Percentiles rank a stretch among this genome's conserved stretches.
These are phyloP conservation scores for Oplegnathus fasciatus DNA, from an alignment of 2,113 vertebrate genomes.

Conservation along the genomic window DNA sequence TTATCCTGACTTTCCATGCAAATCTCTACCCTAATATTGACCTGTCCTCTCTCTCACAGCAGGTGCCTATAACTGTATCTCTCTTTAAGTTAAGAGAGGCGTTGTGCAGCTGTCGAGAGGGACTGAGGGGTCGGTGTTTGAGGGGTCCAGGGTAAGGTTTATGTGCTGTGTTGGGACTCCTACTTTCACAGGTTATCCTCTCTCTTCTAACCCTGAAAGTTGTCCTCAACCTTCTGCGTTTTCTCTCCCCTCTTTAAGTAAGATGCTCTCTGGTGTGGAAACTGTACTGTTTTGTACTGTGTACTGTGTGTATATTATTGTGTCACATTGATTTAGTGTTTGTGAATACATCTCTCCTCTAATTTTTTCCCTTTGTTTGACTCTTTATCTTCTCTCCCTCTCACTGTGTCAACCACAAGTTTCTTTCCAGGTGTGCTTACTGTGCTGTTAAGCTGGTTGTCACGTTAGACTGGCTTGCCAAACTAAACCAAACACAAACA, in stretches of 20 bases:
- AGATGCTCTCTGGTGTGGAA: conserved; percentile 74
- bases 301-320: conserved; percentile 78
- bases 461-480: conserved; percentile 82
- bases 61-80: conserved; percentile 97
- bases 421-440: conserved; percentile 96
- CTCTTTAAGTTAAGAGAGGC: conserved; percentile 94
- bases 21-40: conserved; percentile 78
- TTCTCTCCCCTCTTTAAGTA: conserved; percentile 71
- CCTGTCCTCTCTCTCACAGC: conserved; percentile 96
- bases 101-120: conserved; percentile 80
- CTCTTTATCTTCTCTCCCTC: conserved; percentile 86
- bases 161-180: conserved; percentile 92
- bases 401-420: conserved; percentile 92
- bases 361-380: conserved; percentile 82
- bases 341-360: conserved; percentile 84
- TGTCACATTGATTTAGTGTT: conserved; percentile 83
- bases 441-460: conserved; percentile 83
- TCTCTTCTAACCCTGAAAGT: conserved; percentile 84
- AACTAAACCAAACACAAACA: conserved; percentile 80
- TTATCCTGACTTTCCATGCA: conserved; percentile 35
- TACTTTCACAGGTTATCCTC: conserved; percentile 84
- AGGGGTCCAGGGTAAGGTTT: conserved; percentile 98
- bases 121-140: conserved; percentile 86
- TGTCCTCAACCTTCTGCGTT: conserved; percentile 79
- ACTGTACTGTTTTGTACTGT: conserved; percentile 75